These are phyloP conservation scores for Dryobota labecula DNA, from an alignment of 2,888 invertebrate genomes.

Conservation along the genomic window DNA sequence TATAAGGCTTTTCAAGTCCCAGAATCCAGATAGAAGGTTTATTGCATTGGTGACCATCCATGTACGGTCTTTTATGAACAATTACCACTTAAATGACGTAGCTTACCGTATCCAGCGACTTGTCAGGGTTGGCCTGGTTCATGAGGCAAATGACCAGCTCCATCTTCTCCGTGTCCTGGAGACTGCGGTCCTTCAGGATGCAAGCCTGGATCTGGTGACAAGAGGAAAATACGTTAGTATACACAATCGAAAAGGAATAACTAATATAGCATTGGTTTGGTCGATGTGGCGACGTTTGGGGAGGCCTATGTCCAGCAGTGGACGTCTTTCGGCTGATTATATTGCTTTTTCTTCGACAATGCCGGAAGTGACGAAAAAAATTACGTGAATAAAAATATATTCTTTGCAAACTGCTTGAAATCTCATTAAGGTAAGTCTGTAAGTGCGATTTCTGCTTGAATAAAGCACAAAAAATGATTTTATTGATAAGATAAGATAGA, in stretches of 20 bases:
- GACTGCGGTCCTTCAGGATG: slow-evolving; percentile 81
- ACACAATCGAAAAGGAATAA: not conserved
- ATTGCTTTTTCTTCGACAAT: too few species aligned
- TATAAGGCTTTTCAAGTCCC: not conserved
- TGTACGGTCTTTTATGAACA: too few species aligned
- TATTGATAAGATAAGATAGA: too few species aligned
- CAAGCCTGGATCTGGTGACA: slow-evolving; percentile 83
- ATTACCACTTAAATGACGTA: not conserved
- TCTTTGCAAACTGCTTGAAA: too few species aligned
- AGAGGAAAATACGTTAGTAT: not conserved
- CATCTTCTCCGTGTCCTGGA: slow-evolving; percentile 87
- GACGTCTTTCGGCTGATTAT: not conserved
- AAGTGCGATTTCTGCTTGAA: too few species aligned
- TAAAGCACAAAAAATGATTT: too few species aligned
- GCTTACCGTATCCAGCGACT: slow-evolving; percentile 83
- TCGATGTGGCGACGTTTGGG: not conserved
- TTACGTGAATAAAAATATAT: too few species aligned
- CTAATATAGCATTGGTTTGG: too few species aligned
- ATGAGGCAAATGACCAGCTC: slow-evolving; percentile 92
- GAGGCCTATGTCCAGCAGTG: not conserved
- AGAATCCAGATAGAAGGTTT: too few species aligned
- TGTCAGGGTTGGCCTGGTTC: slow-evolving; percentile 87
- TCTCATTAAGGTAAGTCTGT: too few species aligned
- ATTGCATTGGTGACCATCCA: too few species aligned
- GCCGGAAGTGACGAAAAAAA: too few species aligned